These are phyloP conservation scores for Liopterus haemorrhoidalis DNA, from an alignment of 2,888 invertebrate genomes.

Conservation along the genomic window DNA sequence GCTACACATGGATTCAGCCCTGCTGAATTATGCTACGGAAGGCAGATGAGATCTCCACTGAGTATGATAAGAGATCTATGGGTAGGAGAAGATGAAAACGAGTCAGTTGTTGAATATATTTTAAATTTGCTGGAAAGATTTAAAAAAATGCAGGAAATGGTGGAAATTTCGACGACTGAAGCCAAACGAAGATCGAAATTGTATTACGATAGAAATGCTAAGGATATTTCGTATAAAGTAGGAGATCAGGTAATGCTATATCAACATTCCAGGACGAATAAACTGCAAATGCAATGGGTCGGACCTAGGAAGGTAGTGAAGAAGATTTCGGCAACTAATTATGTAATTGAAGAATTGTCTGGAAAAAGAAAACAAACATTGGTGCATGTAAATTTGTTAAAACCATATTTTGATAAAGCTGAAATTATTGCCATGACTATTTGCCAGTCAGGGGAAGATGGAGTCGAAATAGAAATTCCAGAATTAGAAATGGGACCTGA, in stretches of 20 bases:
- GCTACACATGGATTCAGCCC: conserved; percentile 6
- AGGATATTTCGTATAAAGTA: background rate
- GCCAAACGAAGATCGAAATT: background rate
- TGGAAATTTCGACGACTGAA: background rate
- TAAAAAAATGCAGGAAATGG: conserved; percentile 5
- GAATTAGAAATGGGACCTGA: background rate
- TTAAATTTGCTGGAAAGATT: conserved; percentile 1
- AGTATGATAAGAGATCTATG: conserved; percentile 6
- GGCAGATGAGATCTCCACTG: conserved; percentile 5
- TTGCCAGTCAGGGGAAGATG: background rate
- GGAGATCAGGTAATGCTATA: conserved; percentile 1
- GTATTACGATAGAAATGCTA: conserved; percentile 5
- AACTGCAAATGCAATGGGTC: conserved; percentile 10
- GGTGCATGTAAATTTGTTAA: conserved; percentile 9
- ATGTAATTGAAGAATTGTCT: conserved; percentile 5
- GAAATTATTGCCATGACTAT: conserved; percentile 2
- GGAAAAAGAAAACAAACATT: conserved; percentile 3
- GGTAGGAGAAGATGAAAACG: background rate
- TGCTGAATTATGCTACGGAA: conserved; percentile 3
- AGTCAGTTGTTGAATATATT: background rate
- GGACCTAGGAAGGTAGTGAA: conserved; percentile 10
- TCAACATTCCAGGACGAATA: conserved; percentile 5
- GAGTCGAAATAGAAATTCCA: conserved; percentile 1
- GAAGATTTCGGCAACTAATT: conserved; percentile 11
- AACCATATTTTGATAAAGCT: conserved; percentile 11